Base-by-base conservation (phyloP, 2,797 vertebrate species). In the Jordanella pulchra region DNA sequence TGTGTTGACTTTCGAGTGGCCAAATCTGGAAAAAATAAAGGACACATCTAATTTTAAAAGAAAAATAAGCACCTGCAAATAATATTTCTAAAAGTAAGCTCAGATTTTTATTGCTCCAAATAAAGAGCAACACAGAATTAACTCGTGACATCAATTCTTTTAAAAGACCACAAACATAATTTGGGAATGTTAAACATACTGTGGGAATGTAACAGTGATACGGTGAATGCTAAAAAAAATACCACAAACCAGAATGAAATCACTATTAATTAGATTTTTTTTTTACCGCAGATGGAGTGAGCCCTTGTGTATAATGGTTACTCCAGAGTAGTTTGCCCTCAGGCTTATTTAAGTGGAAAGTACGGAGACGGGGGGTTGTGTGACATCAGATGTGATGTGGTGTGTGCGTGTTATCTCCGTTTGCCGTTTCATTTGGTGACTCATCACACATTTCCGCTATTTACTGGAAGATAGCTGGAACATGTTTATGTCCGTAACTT, bases 391-490 rank as follows among this genome's bases (percentile, higher is more conserved):
- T 63, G 2, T 67, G 65, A 65, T 66, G 45, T 39, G 54, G 66
- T 78, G 77, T 70, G 69, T 80, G 76, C 73, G 81, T 64, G 78
- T 80, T 88, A 86, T 90, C 80, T 83, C 68, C 51, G 17, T 44
- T 70, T 69, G 75, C 74, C 74, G 73, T 70, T 85, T 84, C 79
- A 75, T 67, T 67, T 27, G 25, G 78, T 92, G 90, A 92, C 78
- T 92, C 88, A 92, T 17, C 7, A 58, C 81, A 88, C 67, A 35
- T 83, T 91, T 92, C 87, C 82, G 69, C 85, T 90, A 84, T 90
- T 92, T 88, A 91, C 90, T 84, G 85, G 87, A 91, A 92, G 83
- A 86, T 88, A 67, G 65, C 84, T 88, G 88, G 90, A 90, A 84
- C 82, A 83, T 87, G 85, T 91, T 92, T 90, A 87, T 56, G 78